Conservation (phyloP, 2,797 vertebrate genomes). For the Buceros bicornis region DNA sequence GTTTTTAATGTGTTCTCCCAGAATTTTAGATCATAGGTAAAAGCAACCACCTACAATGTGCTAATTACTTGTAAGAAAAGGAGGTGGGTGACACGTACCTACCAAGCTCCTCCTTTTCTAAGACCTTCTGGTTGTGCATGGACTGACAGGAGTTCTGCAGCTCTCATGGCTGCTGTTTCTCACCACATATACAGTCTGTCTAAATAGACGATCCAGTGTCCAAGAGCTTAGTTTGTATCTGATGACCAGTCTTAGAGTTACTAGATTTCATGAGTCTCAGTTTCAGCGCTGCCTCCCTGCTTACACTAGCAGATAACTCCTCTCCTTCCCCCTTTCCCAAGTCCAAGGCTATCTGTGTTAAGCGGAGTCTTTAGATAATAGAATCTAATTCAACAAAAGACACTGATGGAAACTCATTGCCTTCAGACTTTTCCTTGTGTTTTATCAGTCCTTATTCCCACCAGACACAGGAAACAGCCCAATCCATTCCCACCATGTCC, state of each 20-base stretch:
- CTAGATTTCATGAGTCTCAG: neutral
- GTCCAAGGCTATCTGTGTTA: constrained; percentile 5
- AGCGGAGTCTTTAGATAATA: constrained; percentile 2
- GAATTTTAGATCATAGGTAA: neutral
- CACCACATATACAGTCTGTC: neutral
- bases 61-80: neutral
- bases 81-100: neutral
- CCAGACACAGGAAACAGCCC: constrained; percentile 35
- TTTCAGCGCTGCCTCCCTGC: constrained; percentile 19
- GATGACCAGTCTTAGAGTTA: neutral
- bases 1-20: neutral
- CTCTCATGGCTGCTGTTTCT: neutral
- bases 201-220: neutral
- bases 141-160: neutral
- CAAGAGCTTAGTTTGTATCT: neutral
- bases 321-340: neutral
- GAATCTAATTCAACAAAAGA: neutral
- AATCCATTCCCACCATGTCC: constrained; percentile 18
- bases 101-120: neutral
- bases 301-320: neutral
- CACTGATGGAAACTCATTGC: neutral
- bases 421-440: neutral
- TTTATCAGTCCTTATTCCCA: constrained; percentile 6
- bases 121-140: neutral
- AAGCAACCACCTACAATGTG: neutral